phyloP scores from a whole-genome alignment of 2,888 invertebrate genomes.

The Yponomeuta sedellus region DNA sequence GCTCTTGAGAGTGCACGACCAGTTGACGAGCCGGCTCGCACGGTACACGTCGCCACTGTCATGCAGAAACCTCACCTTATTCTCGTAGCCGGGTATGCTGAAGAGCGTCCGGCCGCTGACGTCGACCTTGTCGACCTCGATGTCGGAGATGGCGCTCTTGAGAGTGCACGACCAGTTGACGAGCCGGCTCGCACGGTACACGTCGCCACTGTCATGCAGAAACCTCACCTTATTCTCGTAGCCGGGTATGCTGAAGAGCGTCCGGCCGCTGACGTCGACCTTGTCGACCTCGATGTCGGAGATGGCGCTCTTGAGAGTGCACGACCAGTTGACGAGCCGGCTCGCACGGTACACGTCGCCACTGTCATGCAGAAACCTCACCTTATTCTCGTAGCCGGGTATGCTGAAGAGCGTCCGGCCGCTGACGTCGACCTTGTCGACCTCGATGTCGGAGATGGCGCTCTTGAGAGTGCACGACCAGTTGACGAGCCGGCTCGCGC shows the following conservation, averaged over 20 bases:
- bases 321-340: not conserved
- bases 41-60: too few relatives aligned
- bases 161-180: conserved; percentile 99
- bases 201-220: conserved; percentile 90
- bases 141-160: conserved; percentile 98
- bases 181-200: conserved; percentile 94
- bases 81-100: conserved; percentile 92
- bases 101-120: conserved; percentile 90
- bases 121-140: conserved; percentile 98
- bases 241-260: conserved; percentile 92
- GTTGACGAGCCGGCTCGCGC: conserved; percentile 96
- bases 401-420: conserved; percentile 91
- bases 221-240: conserved; percentile 86
- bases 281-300: conserved; percentile 99
- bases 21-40: too few relatives aligned
- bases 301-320: conserved; percentile 95
- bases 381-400: conserved; percentile 92
- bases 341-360: conserved; percentile 50
- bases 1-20: too few relatives aligned
- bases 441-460: conserved; percentile 99
- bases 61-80: conserved; percentile 80
- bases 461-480: conserved; percentile 98
- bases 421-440: conserved; percentile 93
- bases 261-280: conserved; percentile 89
- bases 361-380: conserved; percentile 36